Percentiles rank a stretch among this genome's conserved stretches.
Conservation (phyloP, 2,797 vertebrate species). For the Arnoldichthys spilopterus region DNA sequence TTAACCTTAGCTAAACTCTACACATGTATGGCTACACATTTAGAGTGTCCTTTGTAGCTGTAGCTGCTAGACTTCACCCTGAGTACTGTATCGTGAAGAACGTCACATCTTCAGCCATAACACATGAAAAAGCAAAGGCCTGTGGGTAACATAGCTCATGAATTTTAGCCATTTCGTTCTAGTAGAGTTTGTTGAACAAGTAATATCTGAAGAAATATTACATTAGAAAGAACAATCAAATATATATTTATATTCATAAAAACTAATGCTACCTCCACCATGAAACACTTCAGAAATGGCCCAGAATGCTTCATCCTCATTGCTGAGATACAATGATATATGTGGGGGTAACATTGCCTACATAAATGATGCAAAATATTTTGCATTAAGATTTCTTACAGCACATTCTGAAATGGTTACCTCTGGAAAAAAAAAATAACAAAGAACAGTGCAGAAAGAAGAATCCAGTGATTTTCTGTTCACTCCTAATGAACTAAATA, state of each 20-base stretch:
- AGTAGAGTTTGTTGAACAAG: background rate
- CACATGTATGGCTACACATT: background rate
- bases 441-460: background rate
- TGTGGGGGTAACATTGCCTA: background rate
- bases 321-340: background rate
- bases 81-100: background rate
- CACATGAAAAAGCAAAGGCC: background rate
- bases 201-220: slow-evolving; percentile 3
- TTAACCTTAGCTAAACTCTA: background rate
- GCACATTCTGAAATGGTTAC: background rate
- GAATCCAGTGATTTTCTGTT: background rate
- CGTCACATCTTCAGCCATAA: background rate
- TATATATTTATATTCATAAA: slow-evolving; percentile 2
- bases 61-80: background rate
- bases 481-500: too few relatives aligned
- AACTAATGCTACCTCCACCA: slow-evolving; percentile 14
- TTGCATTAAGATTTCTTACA: background rate
- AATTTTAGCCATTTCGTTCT: background rate
- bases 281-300: slow-evolving; percentile 2
- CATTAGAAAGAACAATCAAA: slow-evolving; percentile 3
- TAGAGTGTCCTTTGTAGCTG: slow-evolving; percentile 1
- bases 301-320: background rate
- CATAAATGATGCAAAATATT: background rate
- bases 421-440: background rate
- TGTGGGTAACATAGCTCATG: background rate